Conservation (phyloP, 2,888 invertebrate species). For the Cephus spinipes region DNA sequence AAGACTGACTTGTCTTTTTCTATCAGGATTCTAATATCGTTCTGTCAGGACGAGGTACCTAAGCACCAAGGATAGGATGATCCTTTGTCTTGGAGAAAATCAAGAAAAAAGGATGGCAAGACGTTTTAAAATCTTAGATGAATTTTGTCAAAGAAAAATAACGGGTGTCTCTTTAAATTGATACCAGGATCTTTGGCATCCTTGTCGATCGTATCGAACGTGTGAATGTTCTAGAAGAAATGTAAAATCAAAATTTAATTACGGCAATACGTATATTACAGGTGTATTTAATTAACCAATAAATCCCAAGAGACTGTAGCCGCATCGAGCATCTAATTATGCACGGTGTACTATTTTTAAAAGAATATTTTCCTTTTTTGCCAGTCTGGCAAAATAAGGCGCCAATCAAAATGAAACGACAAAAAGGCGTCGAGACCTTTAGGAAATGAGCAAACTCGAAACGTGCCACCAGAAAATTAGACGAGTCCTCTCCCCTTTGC, state of each 20-base stretch:
- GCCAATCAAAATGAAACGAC: background rate
- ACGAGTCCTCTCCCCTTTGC: background rate
- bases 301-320: background rate
- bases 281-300: background rate
- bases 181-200: background rate
- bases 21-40: background rate
- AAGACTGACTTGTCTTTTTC: background rate
- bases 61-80: background rate
- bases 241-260: background rate
- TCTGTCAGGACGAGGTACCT: background rate
- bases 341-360: background rate
- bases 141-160: background rate
- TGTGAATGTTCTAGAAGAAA: background rate
- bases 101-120: background rate
- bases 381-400: background rate
- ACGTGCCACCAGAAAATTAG: conserved; percentile 14
- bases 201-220: background rate
- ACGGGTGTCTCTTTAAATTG: background rate
- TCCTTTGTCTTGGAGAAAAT: background rate
- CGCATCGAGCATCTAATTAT: background rate
- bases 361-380: background rate
- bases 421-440: conserved; percentile 34
- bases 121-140: background rate
- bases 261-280: background rate
- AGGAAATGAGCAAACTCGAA: conserved; percentile 29